These are phyloP conservation scores for Oriolus oriolus DNA, from an alignment of 2,113 vertebrate genomes.

Conservation along the genomic window DNA sequence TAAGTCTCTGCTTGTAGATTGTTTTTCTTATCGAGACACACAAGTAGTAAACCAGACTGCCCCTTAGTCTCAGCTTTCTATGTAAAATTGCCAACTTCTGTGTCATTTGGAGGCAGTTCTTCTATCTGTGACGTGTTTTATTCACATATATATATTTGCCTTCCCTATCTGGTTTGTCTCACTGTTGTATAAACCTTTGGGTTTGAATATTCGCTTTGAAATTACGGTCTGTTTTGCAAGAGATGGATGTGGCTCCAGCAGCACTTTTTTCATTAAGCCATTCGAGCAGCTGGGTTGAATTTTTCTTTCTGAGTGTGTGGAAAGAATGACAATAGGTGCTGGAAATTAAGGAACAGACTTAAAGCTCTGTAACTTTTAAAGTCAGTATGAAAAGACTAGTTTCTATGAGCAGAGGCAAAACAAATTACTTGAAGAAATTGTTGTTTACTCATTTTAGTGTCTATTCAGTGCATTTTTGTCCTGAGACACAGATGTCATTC, in stretches of 20 bases:
- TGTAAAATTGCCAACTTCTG: not conserved
- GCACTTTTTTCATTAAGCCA: not conserved
- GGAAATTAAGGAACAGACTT: not conserved
- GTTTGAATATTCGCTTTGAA: not conserved
- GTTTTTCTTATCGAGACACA: not conserved
- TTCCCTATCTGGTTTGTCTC: not conserved
- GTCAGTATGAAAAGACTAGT: not conserved
- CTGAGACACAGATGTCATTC: not conserved
- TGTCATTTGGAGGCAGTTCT: not conserved
- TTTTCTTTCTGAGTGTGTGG: not conserved
- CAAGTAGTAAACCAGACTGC: not conserved
- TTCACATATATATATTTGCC: not conserved
- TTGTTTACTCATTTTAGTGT: not conserved
- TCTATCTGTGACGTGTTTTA: not conserved
- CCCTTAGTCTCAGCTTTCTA: not conserved
- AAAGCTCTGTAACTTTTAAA: not conserved
- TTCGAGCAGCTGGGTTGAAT: not conserved
- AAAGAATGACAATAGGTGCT: conserved; percentile 17
- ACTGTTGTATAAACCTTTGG: not conserved
- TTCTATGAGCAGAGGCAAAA: not conserved
- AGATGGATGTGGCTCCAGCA: not conserved
- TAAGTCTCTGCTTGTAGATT: not conserved
- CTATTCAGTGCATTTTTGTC: not conserved
- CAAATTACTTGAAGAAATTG: not conserved
- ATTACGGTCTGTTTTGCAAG: not conserved